phyloP scores from a whole-genome alignment of 2,888 invertebrate genomes.

The Leptinotarsa juncta region DNA sequence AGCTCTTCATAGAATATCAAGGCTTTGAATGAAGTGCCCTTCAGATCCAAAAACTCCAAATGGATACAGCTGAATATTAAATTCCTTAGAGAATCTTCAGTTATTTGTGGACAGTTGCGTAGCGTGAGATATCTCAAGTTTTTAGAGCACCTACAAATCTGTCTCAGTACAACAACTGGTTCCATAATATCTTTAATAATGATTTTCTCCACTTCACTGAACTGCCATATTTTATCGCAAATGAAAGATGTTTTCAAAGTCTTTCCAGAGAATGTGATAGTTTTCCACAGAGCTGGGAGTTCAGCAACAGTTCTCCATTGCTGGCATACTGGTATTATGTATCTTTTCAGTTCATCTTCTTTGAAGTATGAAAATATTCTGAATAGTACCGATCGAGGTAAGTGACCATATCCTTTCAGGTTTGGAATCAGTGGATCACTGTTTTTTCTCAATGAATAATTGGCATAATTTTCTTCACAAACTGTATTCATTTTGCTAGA shows the following conservation, averaged over 20 bases:
- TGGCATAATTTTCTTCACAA: not conserved
- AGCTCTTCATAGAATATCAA: conserved; percentile 42
- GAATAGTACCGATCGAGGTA: conserved; percentile 34
- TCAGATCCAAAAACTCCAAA: conserved; percentile 38
- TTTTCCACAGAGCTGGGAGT: conserved; percentile 40
- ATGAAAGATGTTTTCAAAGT: conserved; percentile 29
- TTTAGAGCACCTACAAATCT: conserved; percentile 38
- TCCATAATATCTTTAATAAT: conserved; percentile 27
- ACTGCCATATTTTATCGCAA: conserved; percentile 42
- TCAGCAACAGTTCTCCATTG: conserved; percentile 41
- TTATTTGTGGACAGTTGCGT: conserved; percentile 38
- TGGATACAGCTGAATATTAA: conserved; percentile 35
- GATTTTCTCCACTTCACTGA: conserved; percentile 31
- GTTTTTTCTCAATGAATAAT: not conserved
- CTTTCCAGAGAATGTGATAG: conserved; percentile 33
- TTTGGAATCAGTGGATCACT: not conserved
- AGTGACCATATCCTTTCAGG: conserved; percentile 29
- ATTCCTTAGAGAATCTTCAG: conserved; percentile 40
- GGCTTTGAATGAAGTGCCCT: conserved; percentile 39
- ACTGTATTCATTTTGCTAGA: not conserved
- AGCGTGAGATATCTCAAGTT: conserved; percentile 32
- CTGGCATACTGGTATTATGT: conserved; percentile 43
- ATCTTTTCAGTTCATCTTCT: conserved; percentile 37
- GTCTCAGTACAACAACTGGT: conserved; percentile 35
- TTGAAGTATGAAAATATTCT: conserved; percentile 40